phyloP scores from a whole-genome alignment of 2,113 vertebrate species.

The Antigone vipio region DNA sequence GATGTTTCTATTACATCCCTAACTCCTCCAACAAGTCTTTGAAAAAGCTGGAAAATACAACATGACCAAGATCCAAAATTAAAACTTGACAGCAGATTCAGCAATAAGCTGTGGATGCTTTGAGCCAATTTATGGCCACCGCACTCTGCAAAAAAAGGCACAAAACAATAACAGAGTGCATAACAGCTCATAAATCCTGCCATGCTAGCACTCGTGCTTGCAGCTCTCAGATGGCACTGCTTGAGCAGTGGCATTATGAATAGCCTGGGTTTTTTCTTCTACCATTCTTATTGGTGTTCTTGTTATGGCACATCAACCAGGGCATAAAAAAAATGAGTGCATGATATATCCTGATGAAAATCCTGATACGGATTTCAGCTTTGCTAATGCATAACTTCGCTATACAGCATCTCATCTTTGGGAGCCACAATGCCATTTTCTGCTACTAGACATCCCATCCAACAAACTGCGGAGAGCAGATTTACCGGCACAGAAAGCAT shows the following conservation, averaged over 20 bases:
- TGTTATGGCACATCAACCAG: background rate
- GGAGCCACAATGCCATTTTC: background rate
- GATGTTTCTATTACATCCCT: background rate
- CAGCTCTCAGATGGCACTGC: background rate
- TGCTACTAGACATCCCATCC: background rate
- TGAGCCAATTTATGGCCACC: background rate
- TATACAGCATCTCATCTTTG: background rate
- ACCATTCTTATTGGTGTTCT: background rate
- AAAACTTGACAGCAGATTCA: background rate
- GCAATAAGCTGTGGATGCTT: background rate
- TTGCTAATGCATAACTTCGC: rapidly evolving
- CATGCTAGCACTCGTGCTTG: rapidly evolving
- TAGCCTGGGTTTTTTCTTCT: background rate
- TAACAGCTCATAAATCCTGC: background rate
- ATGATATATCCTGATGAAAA: background rate
- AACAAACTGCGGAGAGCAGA: background rate
- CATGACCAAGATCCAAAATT: background rate
- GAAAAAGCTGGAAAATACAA: background rate
- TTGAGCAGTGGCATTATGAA: background rate
- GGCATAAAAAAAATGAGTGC: background rate
- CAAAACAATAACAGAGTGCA: background rate
- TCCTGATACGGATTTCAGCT: background rate
- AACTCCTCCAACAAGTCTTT: background rate
- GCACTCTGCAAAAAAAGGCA: background rate
- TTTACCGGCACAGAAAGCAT: background rate